Conservation (phyloP, 2,797 vertebrate genomes). For the Dermochelys coriacea region DNA sequence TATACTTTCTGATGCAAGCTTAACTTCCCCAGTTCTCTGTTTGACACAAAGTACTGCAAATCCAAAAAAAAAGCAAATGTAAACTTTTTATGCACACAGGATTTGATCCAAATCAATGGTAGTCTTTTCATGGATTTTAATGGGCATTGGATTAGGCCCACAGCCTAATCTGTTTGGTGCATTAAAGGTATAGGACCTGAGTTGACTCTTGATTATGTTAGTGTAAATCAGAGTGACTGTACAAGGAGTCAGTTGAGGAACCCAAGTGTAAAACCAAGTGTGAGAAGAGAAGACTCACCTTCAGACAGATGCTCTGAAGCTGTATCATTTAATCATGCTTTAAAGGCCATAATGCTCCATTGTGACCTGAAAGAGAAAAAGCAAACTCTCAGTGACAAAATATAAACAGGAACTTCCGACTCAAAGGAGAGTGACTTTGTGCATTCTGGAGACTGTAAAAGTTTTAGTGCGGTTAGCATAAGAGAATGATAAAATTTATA, state of each 20-base stretch:
- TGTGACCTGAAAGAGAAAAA: accelerated
- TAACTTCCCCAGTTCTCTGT: background rate
- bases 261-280: accelerated
- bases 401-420: background rate
- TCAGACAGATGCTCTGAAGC: background rate
- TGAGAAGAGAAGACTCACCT: background rate
- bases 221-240: background rate
- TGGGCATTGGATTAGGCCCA: accelerated
- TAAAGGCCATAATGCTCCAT: accelerated
- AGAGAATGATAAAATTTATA: background rate
- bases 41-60: background rate
- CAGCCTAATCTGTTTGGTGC: background rate
- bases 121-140: background rate
- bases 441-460: background rate
- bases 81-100: background rate
- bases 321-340: background rate
- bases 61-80: background rate
- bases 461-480: background rate
- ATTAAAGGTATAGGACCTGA: background rate
- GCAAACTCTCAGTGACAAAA: background rate
- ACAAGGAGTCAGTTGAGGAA: background rate
- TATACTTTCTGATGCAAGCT: accelerated
- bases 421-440: background rate
- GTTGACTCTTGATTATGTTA: background rate
- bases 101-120: no score